A percentile compares a stretch with the other conserved stretches of the same genome.
These are phyloP conservation scores for Xestia rhomboidea DNA, from an alignment of 2,888 invertebrate species.

Conservation along the genomic window DNA sequence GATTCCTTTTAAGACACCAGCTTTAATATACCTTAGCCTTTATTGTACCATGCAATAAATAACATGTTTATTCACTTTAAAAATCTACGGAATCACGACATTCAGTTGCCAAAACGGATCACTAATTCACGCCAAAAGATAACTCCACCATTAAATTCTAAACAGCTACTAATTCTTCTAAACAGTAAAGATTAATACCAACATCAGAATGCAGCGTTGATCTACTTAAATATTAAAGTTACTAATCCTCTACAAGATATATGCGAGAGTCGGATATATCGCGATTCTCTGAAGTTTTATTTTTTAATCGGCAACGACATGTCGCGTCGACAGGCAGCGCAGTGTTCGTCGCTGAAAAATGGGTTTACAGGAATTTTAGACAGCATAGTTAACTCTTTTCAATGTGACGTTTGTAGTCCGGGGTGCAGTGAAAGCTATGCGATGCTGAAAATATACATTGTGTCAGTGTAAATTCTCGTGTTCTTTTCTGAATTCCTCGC, in stretches of 20 bases:
- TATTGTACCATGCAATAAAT: not conserved
- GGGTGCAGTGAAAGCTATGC: conserved; percentile 46
- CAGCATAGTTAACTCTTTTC: conserved; percentile 51
- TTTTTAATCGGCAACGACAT: conserved; percentile 68
- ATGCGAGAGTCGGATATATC: conserved; percentile 43
- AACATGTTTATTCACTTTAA: not conserved
- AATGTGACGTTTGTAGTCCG: conserved; percentile 49
- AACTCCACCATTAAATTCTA: conserved; percentile 25
- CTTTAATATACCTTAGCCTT: not conserved
- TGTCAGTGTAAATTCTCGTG: not conserved
- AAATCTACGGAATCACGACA: not conserved
- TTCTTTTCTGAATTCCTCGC: conserved; percentile 26
- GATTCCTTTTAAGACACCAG: not conserved
- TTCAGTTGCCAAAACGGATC: conserved; percentile 21
- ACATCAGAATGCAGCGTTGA: conserved; percentile 51
- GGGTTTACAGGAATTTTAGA: conserved; percentile 77
- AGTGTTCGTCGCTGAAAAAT: conserved; percentile 75
- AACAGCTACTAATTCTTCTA: conserved; percentile 58
- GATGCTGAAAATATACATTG: conserved; percentile 24
- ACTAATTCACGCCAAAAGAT: conserved; percentile 29
- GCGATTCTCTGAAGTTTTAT: conserved; percentile 68
- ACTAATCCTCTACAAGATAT: conserved; percentile 53
- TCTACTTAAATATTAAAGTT: conserved; percentile 57
- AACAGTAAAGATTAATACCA: conserved; percentile 61
- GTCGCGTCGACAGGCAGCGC: conserved; percentile 59